These are phyloP conservation scores for Columba janthina DNA, from an alignment of 2,113 vertebrate species.

Conservation along the genomic window DNA sequence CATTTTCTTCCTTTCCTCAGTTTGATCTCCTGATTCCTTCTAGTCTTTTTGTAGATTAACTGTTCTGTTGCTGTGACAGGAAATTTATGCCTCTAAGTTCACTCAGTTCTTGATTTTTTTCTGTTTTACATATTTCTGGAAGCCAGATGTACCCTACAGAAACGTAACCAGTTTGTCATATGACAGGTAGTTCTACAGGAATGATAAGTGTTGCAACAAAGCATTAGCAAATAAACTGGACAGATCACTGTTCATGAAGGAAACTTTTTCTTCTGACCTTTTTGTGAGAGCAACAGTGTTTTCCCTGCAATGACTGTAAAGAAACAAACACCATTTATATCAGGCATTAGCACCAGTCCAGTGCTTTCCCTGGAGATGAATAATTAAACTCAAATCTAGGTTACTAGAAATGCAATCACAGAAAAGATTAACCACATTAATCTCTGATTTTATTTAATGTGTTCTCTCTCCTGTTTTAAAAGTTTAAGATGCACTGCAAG, in stretches of 20 bases:
- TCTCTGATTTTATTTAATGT: slow-evolving; percentile 36
- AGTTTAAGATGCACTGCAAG: neutral
- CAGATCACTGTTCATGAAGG: neutral
- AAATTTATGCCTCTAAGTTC: neutral
- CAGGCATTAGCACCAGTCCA: neutral
- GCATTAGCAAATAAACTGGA: neutral
- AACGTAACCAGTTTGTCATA: neutral
- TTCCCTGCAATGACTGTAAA: neutral
- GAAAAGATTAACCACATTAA: slow-evolving; percentile 72
- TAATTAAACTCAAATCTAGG: slow-evolving; percentile 70
- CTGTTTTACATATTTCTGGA: neutral
- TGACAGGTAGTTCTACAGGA: neutral
- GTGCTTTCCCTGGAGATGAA: slow-evolving; percentile 46
- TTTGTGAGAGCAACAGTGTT: neutral
- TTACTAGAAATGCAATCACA: slow-evolving; percentile 63
- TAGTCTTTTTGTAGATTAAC: neutral
- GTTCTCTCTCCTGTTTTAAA: neutral
- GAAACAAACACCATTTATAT: neutral
- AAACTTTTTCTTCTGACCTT: neutral
- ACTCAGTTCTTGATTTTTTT: neutral
- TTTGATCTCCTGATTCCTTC: neutral
- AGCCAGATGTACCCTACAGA: neutral
- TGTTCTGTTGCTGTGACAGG: neutral
- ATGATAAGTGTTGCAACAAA: neutral
- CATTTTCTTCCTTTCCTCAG: neutral